Evolutionary conservation across 2,888 invertebrate species (phyloP).

Genomic region (Napeogenes sylphis): DNA sequence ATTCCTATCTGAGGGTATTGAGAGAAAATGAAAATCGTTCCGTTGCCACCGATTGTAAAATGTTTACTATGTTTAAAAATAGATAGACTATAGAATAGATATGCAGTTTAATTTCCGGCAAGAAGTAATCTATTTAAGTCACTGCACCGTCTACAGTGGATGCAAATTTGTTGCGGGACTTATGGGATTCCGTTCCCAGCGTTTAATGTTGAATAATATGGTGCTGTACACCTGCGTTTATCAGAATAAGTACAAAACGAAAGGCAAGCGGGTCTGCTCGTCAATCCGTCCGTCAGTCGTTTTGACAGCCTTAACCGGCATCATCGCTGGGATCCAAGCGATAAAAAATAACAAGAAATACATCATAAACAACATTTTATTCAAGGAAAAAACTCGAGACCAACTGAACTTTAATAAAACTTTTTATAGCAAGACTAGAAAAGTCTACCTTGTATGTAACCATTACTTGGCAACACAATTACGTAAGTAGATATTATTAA

Average conservation of each 20-base stretch:
- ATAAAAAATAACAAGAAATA: slow-evolving; percentile 49
- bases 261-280: slow-evolving; percentile 58
- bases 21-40: slow-evolving; percentile 28
- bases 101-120: too few relatives aligned
- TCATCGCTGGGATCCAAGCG: slow-evolving; percentile 52
- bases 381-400: slow-evolving; percentile 22
- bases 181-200: slow-evolving; percentile 32
- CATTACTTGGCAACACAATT: too few relatives aligned
- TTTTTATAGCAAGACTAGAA: neutral
- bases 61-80: too few relatives aligned
- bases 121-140: too few relatives aligned
- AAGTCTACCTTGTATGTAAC: neutral
- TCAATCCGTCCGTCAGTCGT: slow-evolving; percentile 72
- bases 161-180: slow-evolving; percentile 21
- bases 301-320: slow-evolving; percentile 76
- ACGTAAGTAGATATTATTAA: neutral
- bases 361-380: slow-evolving; percentile 34
- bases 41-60: neutral
- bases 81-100: too few relatives aligned
- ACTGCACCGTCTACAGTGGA: neutral
- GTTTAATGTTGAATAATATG: slow-evolving; percentile 51
- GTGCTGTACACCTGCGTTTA: slow-evolving; percentile 60
- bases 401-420: slow-evolving; percentile 8
- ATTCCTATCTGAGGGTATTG: slow-evolving; percentile 34
- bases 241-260: slow-evolving; percentile 63